A percentile compares a stretch with the other conserved stretches of the same genome.
Conservation (phyloP, 2,888 invertebrate species). For the Apodemia zela region DNA sequence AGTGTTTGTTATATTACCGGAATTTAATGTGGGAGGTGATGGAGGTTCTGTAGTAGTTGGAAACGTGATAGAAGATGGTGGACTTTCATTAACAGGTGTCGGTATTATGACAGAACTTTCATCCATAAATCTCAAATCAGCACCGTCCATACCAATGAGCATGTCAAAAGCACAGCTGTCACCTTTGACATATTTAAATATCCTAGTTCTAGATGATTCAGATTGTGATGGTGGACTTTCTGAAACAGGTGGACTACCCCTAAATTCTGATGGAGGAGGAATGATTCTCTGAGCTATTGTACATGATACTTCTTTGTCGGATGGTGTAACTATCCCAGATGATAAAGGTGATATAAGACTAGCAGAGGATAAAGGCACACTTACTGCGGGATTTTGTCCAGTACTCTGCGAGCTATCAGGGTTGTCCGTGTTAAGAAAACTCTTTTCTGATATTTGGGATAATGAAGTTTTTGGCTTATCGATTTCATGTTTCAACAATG, state of each 20-base stretch:
- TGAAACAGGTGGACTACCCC: slow-evolving; percentile 83
- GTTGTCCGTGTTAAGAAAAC: slow-evolving; percentile 82
- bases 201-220: slow-evolving; percentile 76
- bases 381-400: slow-evolving; percentile 50
- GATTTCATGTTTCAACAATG: slow-evolving; percentile 55
- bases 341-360: slow-evolving; percentile 62
- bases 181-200: slow-evolving; percentile 78
- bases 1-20: slow-evolving; percentile 78
- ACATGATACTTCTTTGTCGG: slow-evolving; percentile 67
- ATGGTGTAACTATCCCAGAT: slow-evolving; percentile 66
- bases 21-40: slow-evolving; percentile 77
- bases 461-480: slow-evolving; percentile 69
- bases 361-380: slow-evolving; percentile 52
- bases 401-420: slow-evolving; percentile 57
- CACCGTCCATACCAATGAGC: slow-evolving; percentile 88
- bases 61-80: slow-evolving; percentile 83
- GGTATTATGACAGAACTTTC: slow-evolving; percentile 92
- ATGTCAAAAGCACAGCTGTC: slow-evolving; percentile 86
- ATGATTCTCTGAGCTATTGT: slow-evolving; percentile 85
- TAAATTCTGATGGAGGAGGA: slow-evolving; percentile 87
- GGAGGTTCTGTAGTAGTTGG: slow-evolving; percentile 82
- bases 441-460: slow-evolving; percentile 83
- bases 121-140: slow-evolving; percentile 95
- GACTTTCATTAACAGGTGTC: slow-evolving; percentile 89
- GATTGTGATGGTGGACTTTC: slow-evolving; percentile 82